phyloP scores from a whole-genome alignment of 2,888 invertebrate species.

The Odontothrips loti region DNA sequence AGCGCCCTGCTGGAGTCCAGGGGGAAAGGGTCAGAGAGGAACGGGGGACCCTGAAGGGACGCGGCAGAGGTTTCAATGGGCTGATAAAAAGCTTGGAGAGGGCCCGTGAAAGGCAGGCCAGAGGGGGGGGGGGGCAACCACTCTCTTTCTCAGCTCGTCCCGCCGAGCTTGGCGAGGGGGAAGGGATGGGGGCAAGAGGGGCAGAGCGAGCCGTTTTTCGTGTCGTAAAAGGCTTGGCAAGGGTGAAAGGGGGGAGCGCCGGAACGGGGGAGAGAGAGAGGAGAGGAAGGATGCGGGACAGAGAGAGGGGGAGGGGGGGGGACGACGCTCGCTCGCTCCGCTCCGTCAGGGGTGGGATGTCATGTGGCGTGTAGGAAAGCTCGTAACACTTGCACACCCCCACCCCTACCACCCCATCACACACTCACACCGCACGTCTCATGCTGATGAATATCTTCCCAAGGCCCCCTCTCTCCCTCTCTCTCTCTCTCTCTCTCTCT shows the following conservation, averaged over 20 bases:
- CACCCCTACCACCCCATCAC: neutral
- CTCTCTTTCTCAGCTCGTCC: neutral
- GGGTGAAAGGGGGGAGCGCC: neutral
- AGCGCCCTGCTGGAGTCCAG: neutral
- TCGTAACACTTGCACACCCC: slow-evolving; percentile 6
- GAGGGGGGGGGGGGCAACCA: neutral
- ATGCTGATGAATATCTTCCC: neutral
- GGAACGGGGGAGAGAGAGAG: no score
- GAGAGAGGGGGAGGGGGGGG: neutral
- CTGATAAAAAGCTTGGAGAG: slow-evolving; percentile 18
- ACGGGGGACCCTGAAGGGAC: no score
- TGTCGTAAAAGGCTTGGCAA: neutral
- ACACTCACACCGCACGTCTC: neutral
- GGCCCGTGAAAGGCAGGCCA: neutral
- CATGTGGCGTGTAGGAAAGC: neutral
- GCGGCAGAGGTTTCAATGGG: slow-evolving; percentile 21
- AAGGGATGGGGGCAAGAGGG: neutral
- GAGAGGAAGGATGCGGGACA: neutral
- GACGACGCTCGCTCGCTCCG: neutral
- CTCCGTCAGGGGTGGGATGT: neutral
- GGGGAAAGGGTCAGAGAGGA: neutral
- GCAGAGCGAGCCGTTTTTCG: slow-evolving; percentile 14
- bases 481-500: neutral
- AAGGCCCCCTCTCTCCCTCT: neutral
- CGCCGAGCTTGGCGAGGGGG: neutral